Evolutionary conservation across 2,113 vertebrate genomes (phyloP).

Genomic region (Hippocampus abdominalis): DNA sequence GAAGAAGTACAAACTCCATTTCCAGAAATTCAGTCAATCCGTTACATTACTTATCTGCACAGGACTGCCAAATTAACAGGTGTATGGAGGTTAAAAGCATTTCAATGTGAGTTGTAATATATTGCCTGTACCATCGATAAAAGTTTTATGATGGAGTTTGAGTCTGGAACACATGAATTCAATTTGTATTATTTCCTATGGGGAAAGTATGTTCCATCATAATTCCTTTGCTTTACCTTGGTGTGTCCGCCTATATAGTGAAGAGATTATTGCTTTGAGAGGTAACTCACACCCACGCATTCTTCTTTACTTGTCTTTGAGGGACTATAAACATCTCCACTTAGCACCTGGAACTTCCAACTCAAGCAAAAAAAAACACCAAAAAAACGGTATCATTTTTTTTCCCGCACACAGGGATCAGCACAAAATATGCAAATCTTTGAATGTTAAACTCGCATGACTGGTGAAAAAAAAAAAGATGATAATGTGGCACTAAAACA

Average conservation of each 20-base stretch:
- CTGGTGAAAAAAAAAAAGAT: background rate
- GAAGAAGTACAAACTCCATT: background rate
- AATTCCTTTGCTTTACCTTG: background rate
- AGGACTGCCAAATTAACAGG: background rate
- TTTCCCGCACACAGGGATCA: background rate
- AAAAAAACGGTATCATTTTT: background rate
- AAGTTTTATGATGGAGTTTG: background rate
- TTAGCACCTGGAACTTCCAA: background rate
- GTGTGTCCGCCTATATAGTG: background rate
- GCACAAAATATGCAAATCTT: constrained; percentile 10
- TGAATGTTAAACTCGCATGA: background rate
- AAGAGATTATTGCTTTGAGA: constrained; percentile 1
- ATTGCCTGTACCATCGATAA: background rate
- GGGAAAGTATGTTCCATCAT: background rate
- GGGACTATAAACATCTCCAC: background rate
- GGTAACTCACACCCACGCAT: background rate
- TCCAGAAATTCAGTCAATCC: background rate
- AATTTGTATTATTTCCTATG: constrained; percentile 1
- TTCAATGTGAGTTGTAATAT: background rate
- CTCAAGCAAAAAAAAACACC: background rate
- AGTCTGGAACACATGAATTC: background rate
- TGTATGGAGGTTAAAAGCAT: background rate
- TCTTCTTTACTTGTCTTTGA: constrained; percentile 2
- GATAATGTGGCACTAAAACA: background rate
- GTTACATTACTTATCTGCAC: background rate